A percentile compares a stretch with the other conserved stretches of the same genome.
Conservation (phyloP, 2,113 vertebrate genomes). For the Halichoeres trimaculatus region DNA sequence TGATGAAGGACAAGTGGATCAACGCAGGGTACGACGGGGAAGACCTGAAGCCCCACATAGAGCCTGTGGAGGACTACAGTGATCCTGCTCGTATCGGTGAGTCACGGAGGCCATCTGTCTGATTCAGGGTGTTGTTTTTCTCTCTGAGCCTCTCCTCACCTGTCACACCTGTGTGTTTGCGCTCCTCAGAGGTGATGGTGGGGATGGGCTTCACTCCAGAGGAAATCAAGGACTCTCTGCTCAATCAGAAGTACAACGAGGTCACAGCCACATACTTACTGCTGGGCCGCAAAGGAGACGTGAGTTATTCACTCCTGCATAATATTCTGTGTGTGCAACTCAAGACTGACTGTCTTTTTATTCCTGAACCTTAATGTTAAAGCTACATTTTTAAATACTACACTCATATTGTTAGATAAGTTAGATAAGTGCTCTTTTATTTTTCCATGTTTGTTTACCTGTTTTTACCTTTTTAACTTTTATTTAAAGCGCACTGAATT, state of each 20-base stretch:
- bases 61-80: slow-evolving; percentile 82
- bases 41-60: slow-evolving; percentile 91
- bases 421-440: no score
- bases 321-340: background rate
- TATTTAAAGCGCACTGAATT: no score
- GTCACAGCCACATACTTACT: slow-evolving; percentile 95
- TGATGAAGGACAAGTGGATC: slow-evolving; percentile 98
- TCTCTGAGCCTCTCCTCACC: background rate
- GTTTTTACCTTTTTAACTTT: no score
- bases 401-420: no score
- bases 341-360: no score
- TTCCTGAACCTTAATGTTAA: no score
- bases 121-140: background rate
- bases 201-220: slow-evolving; percentile 95
- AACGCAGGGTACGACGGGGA: slow-evolving; percentile 91
- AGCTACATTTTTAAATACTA: no score
- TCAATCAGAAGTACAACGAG: slow-evolving; percentile 94
- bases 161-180: slow-evolving; percentile 18
- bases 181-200: slow-evolving; percentile 91
- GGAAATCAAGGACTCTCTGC: slow-evolving; percentile 93
- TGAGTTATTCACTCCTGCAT: slow-evolving; percentile 37
- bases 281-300: slow-evolving; percentile 90
- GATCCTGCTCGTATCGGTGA: slow-evolving; percentile 78
- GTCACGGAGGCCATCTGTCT: background rate
- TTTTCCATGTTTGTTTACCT: no score